phyloP scores from a whole-genome alignment of 1,140 invertebrate species.

The Pollicipes pollicipes region DNA sequence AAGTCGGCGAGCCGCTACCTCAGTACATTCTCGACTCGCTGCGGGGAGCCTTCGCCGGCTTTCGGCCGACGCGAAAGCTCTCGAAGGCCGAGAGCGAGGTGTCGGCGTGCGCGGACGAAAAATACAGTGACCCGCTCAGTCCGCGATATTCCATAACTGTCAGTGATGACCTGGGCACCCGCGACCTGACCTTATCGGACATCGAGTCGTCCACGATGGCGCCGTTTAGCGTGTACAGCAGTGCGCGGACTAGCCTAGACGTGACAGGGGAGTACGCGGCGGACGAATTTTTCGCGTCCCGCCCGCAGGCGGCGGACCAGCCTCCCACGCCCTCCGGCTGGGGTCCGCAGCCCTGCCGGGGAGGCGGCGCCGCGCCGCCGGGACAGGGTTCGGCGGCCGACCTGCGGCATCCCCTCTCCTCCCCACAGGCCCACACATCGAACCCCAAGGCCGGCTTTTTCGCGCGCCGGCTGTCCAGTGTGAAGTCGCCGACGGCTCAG shows the following conservation, averaged over 20 bases:
- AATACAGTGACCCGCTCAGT: conserved; percentile 7
- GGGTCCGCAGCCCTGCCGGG: not conserved
- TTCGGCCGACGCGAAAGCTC: conserved; percentile 5
- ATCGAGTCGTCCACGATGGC: conserved; percentile 9
- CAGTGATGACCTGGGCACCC: conserved; percentile 16
- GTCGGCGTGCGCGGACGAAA: conserved; percentile 4
- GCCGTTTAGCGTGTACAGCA: not conserved
- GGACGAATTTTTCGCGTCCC: not conserved
- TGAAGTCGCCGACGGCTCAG: not conserved
- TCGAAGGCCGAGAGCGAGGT: conserved; percentile 10
- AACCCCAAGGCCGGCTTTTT: not conserved
- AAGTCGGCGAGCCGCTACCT: conserved; percentile 20
- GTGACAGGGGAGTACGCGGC: not conserved
- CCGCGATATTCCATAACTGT: conserved; percentile 19
- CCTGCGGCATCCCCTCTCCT: not conserved
- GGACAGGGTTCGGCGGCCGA: not conserved
- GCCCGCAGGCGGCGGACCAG: too few species aligned
- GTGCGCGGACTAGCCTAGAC: not conserved
- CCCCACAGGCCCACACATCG: not conserved
- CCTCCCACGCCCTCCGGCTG: too few species aligned
- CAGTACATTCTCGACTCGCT: conserved; percentile 18
- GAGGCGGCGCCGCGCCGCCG: too few species aligned
- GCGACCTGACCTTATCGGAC: conserved; percentile 17
- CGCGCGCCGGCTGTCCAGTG: conserved; percentile 8
- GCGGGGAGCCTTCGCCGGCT: not conserved